Evolutionary conservation across 2,797 vertebrate species (phyloP), one percentile per base, ranked within the genome.

Genomic region (Pseudomugil tenellus): DNA sequence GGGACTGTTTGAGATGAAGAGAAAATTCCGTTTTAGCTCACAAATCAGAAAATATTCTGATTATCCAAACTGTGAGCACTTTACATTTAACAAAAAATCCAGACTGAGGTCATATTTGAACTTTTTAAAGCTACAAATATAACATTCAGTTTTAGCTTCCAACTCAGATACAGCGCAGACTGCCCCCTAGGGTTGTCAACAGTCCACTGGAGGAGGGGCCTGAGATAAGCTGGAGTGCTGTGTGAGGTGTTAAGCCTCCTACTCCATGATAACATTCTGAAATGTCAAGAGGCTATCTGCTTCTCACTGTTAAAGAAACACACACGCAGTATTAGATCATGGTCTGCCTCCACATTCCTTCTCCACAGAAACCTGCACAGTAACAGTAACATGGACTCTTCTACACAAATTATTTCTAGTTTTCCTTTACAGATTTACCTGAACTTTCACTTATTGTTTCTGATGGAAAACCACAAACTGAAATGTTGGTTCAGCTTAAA

Each of bases 211-310:
- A 66, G 43, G 34, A 59, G 43, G 34, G 39, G 43, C 32, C 25
- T 11, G 25, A 34, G 54, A 34, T 4, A 21, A 43, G 23, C 31
- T 48, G 4, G 31, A 34, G 39, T 57, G 13, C 34, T 62, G 58
- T 54, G 66, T 70, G 64, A 61, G 69, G 55, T 52, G 70, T 64
- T 54, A 67, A 79, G 48, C 41, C 63, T 67, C n/a, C 37, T 46
- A 32, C 73, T 74, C 80, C 71, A n/a, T 60, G 61, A 81, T 65
- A 81, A 67, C 75, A 72, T 79, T 80, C 70, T 54, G 29, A 48
- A 26, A 73, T 77, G 77, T 75, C 70, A 79, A 77, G 72, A 79
- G 71, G 69, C 68, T 76, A 77, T 84, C 81, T 75, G 43, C 49
- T 61, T 58, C 43, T 69, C 48, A 1, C 68, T 54, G 43, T 39